Conservation (phyloP, 2,113 vertebrate genomes). For the Mungos mungo region DNA sequence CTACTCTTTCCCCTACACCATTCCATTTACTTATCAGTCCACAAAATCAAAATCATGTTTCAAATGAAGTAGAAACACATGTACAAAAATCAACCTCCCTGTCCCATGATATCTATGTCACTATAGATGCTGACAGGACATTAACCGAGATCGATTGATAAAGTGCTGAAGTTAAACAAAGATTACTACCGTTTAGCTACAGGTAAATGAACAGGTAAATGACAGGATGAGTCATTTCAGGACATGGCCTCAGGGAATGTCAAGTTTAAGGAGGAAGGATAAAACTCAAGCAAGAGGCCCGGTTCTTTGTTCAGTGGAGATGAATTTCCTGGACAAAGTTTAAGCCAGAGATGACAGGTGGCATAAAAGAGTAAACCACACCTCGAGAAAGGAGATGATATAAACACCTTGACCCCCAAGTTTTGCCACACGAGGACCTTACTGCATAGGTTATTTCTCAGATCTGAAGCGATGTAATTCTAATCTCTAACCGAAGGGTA, state of each 20-base stretch:
- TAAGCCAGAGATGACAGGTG: conserved; percentile 17
- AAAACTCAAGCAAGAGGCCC: background rate
- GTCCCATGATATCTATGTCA: background rate
- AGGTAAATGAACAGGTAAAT: too few species aligned
- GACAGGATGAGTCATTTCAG: background rate
- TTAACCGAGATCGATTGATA: background rate
- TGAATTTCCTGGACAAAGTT: conserved; percentile 41
- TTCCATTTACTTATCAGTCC: conserved; percentile 35
- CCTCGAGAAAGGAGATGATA: background rate
- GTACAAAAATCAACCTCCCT: background rate
- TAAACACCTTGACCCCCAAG: background rate
- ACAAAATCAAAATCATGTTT: background rate
- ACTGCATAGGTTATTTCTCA: background rate
- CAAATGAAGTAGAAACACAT: background rate
- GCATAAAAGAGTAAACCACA: background rate
- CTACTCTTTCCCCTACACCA: background rate
- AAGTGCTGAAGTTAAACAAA: background rate
- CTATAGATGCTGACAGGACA: background rate
- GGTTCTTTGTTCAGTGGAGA: conserved; percentile 10
- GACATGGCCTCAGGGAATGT: background rate
- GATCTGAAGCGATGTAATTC: background rate
- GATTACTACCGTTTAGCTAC: background rate
- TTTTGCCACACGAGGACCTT: background rate
- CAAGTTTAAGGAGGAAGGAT: conserved; percentile 33
- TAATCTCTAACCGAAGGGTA: background rate